These are phyloP conservation scores for Leucophenga varia DNA, from an alignment of 1,140 invertebrate species.

Conservation along the genomic window DNA sequence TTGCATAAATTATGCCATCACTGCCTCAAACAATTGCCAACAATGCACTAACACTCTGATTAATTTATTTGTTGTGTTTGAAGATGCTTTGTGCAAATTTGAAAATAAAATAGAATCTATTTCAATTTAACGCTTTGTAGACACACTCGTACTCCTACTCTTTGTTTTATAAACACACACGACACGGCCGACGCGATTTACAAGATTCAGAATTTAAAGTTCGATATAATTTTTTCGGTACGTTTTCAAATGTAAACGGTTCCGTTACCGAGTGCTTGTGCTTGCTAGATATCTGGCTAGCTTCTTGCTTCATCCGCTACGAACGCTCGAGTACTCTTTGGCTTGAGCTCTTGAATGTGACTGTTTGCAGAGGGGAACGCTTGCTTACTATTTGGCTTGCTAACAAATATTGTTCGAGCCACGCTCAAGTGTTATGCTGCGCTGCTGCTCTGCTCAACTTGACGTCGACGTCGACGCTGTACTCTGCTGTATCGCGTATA, in stretches of 20 bases:
- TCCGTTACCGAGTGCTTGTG: no score
- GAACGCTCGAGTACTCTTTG: constrained; percentile 55
- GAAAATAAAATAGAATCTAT: constrained; percentile 43
- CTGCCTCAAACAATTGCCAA: no score
- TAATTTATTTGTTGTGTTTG: constrained; percentile 40
- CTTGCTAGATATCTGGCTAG: no score
- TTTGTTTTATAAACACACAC: no score
- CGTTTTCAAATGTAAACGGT: no score
- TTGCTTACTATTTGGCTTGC: constrained; percentile 58
- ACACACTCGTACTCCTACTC: no score
- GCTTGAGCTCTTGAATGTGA: constrained; percentile 58
- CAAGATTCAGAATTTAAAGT: constrained; percentile 21
- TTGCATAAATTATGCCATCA: constrained; percentile 3
- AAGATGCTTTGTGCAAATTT: constrained; percentile 39
- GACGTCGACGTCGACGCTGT: constrained; percentile 10
- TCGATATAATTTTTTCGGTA: not conserved
- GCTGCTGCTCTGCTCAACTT: constrained; percentile 1
- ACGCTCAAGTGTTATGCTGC: constrained; percentile 43
- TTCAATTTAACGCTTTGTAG: no score
- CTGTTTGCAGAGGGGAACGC: constrained; percentile 58
- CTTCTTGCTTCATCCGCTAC: constrained; percentile 33
- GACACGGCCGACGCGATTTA: constrained; percentile 34
- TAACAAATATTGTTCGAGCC: constrained; percentile 57
- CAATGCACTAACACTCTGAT: constrained; percentile 44
- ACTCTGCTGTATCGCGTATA: not conserved